Evolutionary conservation across 2,888 invertebrate genomes (phyloP).

Genomic region (Papilio protenor): DNA sequence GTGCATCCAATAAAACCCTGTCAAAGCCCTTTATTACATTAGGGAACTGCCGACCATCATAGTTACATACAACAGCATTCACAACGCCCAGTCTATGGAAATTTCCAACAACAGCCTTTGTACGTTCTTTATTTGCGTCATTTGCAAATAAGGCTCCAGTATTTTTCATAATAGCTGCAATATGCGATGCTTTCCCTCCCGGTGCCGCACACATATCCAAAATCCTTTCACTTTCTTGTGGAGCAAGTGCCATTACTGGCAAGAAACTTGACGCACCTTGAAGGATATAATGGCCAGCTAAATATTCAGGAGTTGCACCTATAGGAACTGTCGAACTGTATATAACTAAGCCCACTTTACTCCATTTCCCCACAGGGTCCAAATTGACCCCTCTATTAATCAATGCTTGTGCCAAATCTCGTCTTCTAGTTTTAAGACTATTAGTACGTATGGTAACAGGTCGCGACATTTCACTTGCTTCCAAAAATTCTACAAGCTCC

Average conservation of each 20-base stretch:
- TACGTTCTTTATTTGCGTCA: constrained; percentile 95
- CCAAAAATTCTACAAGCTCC: constrained; percentile 96
- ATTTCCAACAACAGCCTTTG: constrained; percentile 97
- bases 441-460: constrained; percentile 98
- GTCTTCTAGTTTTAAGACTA: constrained; percentile 94
- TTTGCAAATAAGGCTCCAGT: constrained; percentile 98
- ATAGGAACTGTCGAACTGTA: constrained; percentile 98
- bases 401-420: constrained; percentile 96
- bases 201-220: constrained; percentile 99
- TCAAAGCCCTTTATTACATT: constrained; percentile 96
- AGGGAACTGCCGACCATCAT: constrained; percentile 95
- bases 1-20: constrained; percentile 97
- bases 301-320: constrained; percentile 99
- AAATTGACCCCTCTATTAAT: constrained; percentile 99
- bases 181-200: constrained; percentile 99
- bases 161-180: constrained; percentile 99
- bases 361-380: constrained; percentile 99
- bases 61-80: constrained; percentile 94
- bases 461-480: constrained; percentile 97
- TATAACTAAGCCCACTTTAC: constrained; percentile 98
- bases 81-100: constrained; percentile 98
- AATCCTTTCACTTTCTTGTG: constrained; percentile 97
- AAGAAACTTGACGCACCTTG: constrained; percentile 98
- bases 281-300: constrained; percentile 98
- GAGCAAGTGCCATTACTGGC: constrained; percentile 98